Evolutionary conservation across 2,113 vertebrate genomes (phyloP).

Genomic region (Taxidea taxus): DNA sequence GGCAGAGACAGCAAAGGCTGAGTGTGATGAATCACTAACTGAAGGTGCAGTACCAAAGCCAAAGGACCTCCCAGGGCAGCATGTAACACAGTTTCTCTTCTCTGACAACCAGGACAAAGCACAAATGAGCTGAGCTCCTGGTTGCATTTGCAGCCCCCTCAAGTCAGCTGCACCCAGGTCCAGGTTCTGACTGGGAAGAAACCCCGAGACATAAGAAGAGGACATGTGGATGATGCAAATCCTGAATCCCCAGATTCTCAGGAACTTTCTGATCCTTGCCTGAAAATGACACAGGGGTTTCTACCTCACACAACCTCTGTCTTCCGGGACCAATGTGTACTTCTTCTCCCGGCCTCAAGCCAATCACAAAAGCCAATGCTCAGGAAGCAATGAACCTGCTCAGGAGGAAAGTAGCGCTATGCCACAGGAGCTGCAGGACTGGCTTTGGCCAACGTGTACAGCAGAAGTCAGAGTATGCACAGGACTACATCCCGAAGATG

Average conservation of each 20-base stretch:
- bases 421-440: background rate
- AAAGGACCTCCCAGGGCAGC: background rate
- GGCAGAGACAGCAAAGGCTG: background rate
- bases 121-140: background rate
- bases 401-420: background rate
- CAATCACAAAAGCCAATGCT: background rate
- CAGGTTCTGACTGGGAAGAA: background rate
- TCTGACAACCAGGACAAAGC: background rate
- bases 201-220: background rate
- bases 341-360: background rate
- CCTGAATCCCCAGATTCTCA: background rate
- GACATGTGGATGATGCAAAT: background rate
- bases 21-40: background rate
- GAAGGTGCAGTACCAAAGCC: background rate
- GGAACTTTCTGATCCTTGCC: background rate
- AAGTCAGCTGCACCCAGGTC: background rate
- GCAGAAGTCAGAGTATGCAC: background rate
- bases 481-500: background rate
- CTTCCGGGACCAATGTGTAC: background rate
- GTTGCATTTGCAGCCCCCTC: background rate
- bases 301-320: background rate
- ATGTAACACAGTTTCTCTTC: background rate
- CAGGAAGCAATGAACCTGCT: background rate
- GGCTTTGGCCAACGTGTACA: background rate
- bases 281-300: background rate